Evolutionary conservation across 2,797 vertebrate genomes (phyloP).

Genomic region (Morelia viridis): DNA sequence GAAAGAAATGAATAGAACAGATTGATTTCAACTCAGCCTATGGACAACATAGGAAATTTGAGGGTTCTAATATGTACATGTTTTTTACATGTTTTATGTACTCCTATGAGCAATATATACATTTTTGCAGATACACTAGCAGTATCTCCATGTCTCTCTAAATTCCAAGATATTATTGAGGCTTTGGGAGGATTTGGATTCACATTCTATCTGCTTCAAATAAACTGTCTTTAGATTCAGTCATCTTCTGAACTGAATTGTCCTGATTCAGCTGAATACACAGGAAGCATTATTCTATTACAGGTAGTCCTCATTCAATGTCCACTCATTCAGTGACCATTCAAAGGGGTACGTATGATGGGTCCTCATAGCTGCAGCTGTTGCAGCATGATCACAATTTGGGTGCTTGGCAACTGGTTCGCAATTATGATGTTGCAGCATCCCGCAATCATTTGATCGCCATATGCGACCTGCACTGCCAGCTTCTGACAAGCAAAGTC

Average conservation of each 20-base stretch:
- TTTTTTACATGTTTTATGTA: too few species aligned
- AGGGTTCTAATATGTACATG: too few species aligned
- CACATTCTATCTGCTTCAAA: too few species aligned
- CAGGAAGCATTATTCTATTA: neutral
- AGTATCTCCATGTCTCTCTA: too few species aligned
- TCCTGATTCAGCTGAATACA: neutral
- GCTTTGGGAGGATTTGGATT: too few species aligned
- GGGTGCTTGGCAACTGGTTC: neutral
- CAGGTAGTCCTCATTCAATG: neutral
- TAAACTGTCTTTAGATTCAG: too few species aligned
- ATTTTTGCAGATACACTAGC: too few species aligned
- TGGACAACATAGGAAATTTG: too few species aligned
- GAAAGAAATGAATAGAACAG: too few species aligned
- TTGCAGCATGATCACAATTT: neutral
- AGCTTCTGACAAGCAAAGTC: neutral
- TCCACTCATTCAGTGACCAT: neutral
- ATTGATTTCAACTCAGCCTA: too few species aligned
- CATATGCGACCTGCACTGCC: neutral
- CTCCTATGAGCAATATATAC: too few species aligned
- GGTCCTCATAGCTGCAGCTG: neutral
- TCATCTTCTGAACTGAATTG: neutral
- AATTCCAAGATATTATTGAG: too few species aligned
- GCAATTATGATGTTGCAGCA: neutral
- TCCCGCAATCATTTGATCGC: neutral
- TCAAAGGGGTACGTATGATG: neutral